Percentiles rank a stretch among this genome's conserved stretches.
These are phyloP conservation scores for Zoanthus solanderi DNA, from an alignment of 92 coral and sea anemone species.

Conservation along the genomic window DNA sequence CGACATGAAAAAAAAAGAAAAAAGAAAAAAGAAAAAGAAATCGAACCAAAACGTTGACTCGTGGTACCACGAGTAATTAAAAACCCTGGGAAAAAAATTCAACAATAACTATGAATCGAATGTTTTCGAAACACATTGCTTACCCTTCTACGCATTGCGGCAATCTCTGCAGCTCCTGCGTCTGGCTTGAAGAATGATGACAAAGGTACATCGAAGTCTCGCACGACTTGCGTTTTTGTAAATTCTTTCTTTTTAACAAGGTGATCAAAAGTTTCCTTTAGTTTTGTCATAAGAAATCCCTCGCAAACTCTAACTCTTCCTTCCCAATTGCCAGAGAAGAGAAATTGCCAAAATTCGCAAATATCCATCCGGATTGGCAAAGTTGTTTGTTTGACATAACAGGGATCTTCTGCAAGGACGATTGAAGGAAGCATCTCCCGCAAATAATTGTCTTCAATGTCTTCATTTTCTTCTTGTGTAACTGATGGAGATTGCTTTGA, in stretches of 20 bases:
- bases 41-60: too few species aligned
- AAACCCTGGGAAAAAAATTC: too few species aligned
- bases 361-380: slow-evolving; percentile 56
- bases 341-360: slow-evolving; percentile 75
- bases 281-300: slow-evolving; percentile 72
- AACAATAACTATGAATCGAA: too few species aligned
- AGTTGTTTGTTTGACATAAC: slow-evolving; percentile 21
- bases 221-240: slow-evolving; percentile 38
- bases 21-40: too few species aligned
- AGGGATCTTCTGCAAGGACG: slow-evolving; percentile 73
- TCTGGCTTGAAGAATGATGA: slow-evolving; percentile 6
- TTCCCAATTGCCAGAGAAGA: slow-evolving; percentile 55
- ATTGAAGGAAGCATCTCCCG: slow-evolving; percentile 49
- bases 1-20: too few species aligned
- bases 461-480: slow-evolving; percentile 2
- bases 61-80: too few species aligned
- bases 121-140: neutral
- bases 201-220: slow-evolving; percentile 14
- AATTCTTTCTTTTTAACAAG: slow-evolving; percentile 63
- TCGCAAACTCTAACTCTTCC: slow-evolving; percentile 84
- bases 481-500: neutral
- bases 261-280: slow-evolving; percentile 63
- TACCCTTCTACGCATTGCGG: neutral
- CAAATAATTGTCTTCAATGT: neutral
- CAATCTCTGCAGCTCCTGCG: neutral